Evolutionary conservation across 2,888 invertebrate genomes (phyloP).

Genomic region (Tridacna crocea): DNA sequence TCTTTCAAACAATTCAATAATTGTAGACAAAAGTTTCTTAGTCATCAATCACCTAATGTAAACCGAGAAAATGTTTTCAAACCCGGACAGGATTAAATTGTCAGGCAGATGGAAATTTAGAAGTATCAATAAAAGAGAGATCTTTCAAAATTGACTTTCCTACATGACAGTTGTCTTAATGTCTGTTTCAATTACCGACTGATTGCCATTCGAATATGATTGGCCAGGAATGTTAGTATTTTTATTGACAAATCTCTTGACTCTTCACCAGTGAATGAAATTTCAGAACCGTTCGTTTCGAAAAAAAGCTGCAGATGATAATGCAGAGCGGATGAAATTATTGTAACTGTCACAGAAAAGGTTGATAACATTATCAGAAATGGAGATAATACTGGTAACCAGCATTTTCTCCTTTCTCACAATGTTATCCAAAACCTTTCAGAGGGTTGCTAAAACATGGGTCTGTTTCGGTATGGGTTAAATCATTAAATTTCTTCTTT

Average conservation of each 20-base stretch:
- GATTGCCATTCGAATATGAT: constrained; percentile 55
- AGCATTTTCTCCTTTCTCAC: too few relatives aligned
- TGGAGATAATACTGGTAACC: background rate
- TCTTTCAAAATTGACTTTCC: constrained; percentile 44
- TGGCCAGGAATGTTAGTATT: constrained; percentile 35
- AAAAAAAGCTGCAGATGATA: too few relatives aligned
- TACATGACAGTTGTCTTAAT: constrained; percentile 46
- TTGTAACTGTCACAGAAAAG: too few relatives aligned
- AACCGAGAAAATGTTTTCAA: too few relatives aligned
- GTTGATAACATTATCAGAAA: background rate
- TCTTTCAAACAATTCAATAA: too few relatives aligned
- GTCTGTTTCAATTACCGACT: constrained; percentile 37
- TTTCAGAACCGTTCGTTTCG: too few relatives aligned
- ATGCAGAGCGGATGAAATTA: too few relatives aligned
- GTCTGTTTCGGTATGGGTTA: too few relatives aligned
- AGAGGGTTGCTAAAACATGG: background rate
- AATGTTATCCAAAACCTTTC: too few relatives aligned
- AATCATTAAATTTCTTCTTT: constrained; percentile 49
- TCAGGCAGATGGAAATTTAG: constrained; percentile 50
- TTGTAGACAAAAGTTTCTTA: too few relatives aligned
- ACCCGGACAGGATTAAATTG: background rate
- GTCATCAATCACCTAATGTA: too few relatives aligned
- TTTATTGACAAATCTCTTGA: constrained; percentile 30
- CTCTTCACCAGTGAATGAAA: too few relatives aligned
- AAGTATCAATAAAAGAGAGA: constrained; percentile 37